Percentiles rank a stretch among this genome's conserved stretches.
Conservation (phyloP, 2,113 vertebrate genomes). For the Callionymus lyra region DNA sequence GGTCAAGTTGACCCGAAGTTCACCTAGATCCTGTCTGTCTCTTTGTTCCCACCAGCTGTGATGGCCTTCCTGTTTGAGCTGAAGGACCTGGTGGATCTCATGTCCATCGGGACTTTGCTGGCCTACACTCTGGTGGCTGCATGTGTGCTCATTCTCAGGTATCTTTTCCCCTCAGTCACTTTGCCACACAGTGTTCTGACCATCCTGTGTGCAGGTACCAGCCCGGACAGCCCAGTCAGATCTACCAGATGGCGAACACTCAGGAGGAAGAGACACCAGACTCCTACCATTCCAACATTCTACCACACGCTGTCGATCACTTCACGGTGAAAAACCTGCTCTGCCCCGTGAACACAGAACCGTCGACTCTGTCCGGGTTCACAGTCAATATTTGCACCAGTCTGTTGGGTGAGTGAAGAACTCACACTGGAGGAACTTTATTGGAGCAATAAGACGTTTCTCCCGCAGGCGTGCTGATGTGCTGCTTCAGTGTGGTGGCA, state of each 20-base stretch:
- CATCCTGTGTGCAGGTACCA: conserved; percentile 72
- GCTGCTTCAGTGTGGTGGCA: conserved; percentile 51
- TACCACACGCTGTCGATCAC: conserved; percentile 61
- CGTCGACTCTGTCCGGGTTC: conserved; percentile 74
- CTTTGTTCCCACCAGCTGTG: conserved; percentile 63
- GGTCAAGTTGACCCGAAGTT: no score
- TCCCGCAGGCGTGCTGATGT: conserved; percentile 53
- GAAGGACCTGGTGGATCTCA: conserved; percentile 92
- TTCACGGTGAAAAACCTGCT: conserved; percentile 69
- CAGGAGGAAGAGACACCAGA: conserved; percentile 79
- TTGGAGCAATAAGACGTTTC: no score
- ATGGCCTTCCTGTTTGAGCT: conserved; percentile 96
- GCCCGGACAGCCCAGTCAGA: conserved; percentile 74
- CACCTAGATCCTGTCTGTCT: no score
- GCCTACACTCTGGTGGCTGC: conserved; percentile 94
- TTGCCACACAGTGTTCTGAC: neutral
- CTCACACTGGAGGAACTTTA: no score
- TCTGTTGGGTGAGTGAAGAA: conserved; percentile 72
- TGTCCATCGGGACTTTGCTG: conserved; percentile 94
- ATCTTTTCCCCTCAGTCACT: conserved; percentile 13
- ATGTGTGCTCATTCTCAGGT: conserved; percentile 92
- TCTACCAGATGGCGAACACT: conserved; percentile 81
- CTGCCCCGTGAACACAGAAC: conserved; percentile 70
- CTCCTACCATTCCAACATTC: conserved; percentile 64
- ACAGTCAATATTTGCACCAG: conserved; percentile 75